Evolutionary conservation across 2,797 vertebrate genomes (phyloP), one percentile per base, ranked within the genome.

Genomic region (Distichodus sexfasciatus): DNA sequence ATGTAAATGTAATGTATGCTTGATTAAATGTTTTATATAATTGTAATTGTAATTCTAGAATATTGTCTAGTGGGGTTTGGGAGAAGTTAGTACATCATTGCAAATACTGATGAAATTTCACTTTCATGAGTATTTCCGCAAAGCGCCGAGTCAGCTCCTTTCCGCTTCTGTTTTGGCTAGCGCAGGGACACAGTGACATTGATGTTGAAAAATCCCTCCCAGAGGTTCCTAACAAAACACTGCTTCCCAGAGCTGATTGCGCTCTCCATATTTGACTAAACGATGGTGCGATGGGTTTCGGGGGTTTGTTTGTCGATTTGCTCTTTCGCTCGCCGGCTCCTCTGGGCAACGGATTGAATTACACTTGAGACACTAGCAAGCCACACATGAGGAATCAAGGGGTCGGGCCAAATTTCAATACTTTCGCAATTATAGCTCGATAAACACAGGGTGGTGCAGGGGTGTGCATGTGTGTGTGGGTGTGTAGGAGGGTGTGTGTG

Each of bases 271-370:
- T 89, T 88, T 86, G 83, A 83, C 80, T 88, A 89, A 90, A 90
- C 89, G 86, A 88, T 80, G 74, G 69, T 68, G 72, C 84, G 84
- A 87, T 87, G 82, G 84, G 79, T 85, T 69, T n/a, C n/a, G 68
- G 75, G 78, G 85, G 82, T 87, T 87, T 91, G 87, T 90, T 91
- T 91, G 88, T 88, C 82, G 81, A 87, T 88, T 88, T 90, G 85
- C 88, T 86, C 77, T 84, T 87, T 85, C 86, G 85, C 84, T 90
- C 87, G 84, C 84, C 74, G 85, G 90, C 85, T 91, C 86, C 89
- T 91, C 85, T 90, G 87, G 88, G 91, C 87, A 82, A 87, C 84
- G 83, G 87, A 91, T 87, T 88, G 83, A 91, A 92, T 91, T 88
- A 88, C 87, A 88, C 84, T 90, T 89, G 88, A 88, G 88, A 88